Percentiles rank a stretch among this genome's conserved stretches.
These are phyloP conservation scores for Alcedo quadribrachys DNA, from an alignment of 2,797 vertebrate genomes.

Conservation along the genomic window DNA sequence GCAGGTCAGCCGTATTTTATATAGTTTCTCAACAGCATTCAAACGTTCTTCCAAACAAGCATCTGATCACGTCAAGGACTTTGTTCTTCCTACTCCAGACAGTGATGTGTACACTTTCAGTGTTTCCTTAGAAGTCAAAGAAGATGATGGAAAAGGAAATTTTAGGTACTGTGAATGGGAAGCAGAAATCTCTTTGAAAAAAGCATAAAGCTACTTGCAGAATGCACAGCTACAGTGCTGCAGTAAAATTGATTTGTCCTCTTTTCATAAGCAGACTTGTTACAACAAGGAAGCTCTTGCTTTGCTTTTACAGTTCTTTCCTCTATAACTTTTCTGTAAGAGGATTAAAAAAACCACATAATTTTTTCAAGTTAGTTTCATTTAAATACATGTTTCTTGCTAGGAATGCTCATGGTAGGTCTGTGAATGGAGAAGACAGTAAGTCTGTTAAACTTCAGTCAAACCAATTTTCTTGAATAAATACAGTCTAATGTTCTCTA, in stretches of 20 bases:
- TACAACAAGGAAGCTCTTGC: neutral
- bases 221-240: neutral
- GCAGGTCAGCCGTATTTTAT: constrained; percentile 96
- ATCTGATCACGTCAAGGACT: constrained; percentile 83
- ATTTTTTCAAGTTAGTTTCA: neutral
- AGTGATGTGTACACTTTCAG: constrained; percentile 91
- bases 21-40: constrained; percentile 96
- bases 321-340: neutral
- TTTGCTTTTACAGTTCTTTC: neutral
- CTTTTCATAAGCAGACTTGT: neutral
- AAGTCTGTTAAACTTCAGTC: neutral
- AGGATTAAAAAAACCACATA: neutral
- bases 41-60: constrained; percentile 89
- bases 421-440: neutral
- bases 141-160: constrained; percentile 98
- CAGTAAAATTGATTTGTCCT: neutral
- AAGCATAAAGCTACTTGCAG: neutral
- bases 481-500: neutral
- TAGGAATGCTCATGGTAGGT: neutral
- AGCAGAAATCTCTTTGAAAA: neutral
- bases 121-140: constrained; percentile 93
- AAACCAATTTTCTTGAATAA: neutral
- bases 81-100: constrained; percentile 82
- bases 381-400: neutral
- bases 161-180: constrained; percentile 84